Conservation (phyloP, 1,140 invertebrate species). For the Formica exsecta region DNA sequence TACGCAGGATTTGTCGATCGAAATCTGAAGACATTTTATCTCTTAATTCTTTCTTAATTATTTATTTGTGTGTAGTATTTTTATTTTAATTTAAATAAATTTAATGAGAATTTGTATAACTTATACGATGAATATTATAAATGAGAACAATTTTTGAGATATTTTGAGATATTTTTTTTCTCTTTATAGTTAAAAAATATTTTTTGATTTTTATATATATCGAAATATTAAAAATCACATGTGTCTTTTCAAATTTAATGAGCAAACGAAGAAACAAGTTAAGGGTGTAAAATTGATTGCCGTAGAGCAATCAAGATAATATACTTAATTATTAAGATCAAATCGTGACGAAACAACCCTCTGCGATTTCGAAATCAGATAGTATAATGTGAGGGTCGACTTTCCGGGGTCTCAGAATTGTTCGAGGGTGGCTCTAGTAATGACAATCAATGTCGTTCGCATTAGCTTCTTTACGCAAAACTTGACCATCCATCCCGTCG, state of each 20-base stretch:
- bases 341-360: conserved; percentile 68
- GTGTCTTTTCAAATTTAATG: conserved; percentile 27
- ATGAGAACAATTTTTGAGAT: background rate
- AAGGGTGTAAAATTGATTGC: conserved; percentile 64
- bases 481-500: conserved; percentile 1
- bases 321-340: conserved; percentile 76
- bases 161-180: background rate
- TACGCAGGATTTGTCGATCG: background rate
- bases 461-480: conserved; percentile 43
- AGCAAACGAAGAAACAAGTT: conserved; percentile 48
- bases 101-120: too few species aligned
- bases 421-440: conserved; percentile 11
- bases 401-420: conserved; percentile 50
- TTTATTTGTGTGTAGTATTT: background rate
- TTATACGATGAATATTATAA: background rate
- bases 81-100: too few species aligned
- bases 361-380: conserved; percentile 79
- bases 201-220: background rate
- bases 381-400: conserved; percentile 76
- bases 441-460: conserved; percentile 17
- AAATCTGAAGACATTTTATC: background rate
- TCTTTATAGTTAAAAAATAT: background rate
- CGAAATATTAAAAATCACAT: conserved; percentile 11
- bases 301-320: conserved; percentile 67
- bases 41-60: background rate